Evolutionary conservation across 2,797 vertebrate genomes (phyloP).

Genomic region (Ctenopoma kingsleyae): DNA sequence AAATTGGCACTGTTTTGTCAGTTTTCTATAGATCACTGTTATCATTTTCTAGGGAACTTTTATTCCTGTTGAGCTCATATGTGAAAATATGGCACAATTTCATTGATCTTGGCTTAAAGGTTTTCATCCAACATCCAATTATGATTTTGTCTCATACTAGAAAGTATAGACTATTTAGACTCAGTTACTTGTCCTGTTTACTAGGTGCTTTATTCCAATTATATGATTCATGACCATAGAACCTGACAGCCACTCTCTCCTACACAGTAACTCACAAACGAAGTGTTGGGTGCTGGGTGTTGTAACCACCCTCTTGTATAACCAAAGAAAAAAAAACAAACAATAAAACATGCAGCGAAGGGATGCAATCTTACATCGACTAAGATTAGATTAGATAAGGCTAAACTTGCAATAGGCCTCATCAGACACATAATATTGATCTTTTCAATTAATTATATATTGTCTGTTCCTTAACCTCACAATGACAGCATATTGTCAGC

Average conservation of each 20-base stretch:
- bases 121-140: conserved; percentile 3
- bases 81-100: conserved; percentile 15
- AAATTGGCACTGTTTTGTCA: neutral
- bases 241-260: conserved; percentile 19
- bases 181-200: conserved; percentile 14
- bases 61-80: conserved; percentile 6
- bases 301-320: neutral
- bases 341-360: neutral
- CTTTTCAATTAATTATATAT: conserved; percentile 32
- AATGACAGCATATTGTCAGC: conserved; percentile 42
- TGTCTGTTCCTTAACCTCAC: conserved; percentile 17
- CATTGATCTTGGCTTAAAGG: conserved; percentile 1
- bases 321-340: conserved; percentile 19
- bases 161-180: conserved; percentile 6
- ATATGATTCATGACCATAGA: conserved; percentile 10
- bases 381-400: neutral
- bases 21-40: neutral
- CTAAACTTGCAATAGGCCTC: too few relatives aligned
- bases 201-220: neutral
- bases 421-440: conserved; percentile 2
- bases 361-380: neutral
- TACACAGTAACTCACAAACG: neutral
- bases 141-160: neutral
- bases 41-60: neutral
- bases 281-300: neutral